Conservation (phyloP, 2,797 vertebrate genomes). For the Pterois miles region DNA sequence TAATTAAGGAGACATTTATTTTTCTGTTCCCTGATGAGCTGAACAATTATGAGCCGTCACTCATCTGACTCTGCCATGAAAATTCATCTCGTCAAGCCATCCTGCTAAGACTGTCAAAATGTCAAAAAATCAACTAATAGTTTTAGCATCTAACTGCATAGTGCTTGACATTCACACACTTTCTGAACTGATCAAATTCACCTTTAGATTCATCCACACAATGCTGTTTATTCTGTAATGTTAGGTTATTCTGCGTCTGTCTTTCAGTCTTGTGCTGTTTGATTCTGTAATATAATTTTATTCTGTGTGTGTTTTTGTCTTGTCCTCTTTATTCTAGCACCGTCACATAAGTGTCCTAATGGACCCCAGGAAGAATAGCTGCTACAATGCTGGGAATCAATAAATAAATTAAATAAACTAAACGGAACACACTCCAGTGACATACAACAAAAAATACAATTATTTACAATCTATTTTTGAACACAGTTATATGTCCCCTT, state of each 20-base stretch:
- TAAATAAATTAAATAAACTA: no score
- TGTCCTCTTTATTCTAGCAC: no score
- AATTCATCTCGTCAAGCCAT: conserved; percentile 25
- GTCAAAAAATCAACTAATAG: no score
- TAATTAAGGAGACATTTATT: conserved; percentile 48
- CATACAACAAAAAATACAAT: not conserved
- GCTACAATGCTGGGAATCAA: no score
- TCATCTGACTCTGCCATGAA: conserved; percentile 32
- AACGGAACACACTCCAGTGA: not conserved
- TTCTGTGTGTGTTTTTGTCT: no score
- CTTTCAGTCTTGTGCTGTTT: no score
- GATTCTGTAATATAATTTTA: no score
- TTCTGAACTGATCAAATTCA: not conserved
- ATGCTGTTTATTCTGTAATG: no score
- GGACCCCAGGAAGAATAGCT: no score
- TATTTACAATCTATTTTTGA: not conserved
- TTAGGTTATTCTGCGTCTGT: no score
- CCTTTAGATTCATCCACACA: not conserved
- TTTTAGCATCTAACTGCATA: not conserved
- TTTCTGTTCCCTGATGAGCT: conserved; percentile 32
- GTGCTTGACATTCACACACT: not conserved
- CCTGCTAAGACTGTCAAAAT: conserved; percentile 39
- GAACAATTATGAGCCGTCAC: conserved; percentile 47
- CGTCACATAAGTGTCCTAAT: no score
- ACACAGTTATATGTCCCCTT: not conserved